Conservation (phyloP, 2,797 vertebrate species). For the Pantherophis vulpinus region DNA sequence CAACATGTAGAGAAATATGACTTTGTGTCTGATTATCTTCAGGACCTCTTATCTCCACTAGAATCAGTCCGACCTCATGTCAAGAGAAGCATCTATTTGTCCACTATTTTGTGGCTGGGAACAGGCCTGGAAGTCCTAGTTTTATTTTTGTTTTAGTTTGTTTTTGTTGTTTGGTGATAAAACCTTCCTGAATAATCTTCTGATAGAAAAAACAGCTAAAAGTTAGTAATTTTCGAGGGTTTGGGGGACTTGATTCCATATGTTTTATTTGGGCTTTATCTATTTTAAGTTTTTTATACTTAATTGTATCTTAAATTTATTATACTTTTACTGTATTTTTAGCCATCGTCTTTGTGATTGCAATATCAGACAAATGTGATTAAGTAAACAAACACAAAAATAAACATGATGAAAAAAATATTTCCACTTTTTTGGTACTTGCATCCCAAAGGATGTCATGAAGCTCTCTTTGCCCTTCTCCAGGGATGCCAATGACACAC, state of each 20-base stretch:
- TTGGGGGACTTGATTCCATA: background rate
- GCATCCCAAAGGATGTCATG: background rate
- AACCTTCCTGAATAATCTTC: background rate
- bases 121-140: background rate
- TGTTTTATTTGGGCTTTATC: background rate
- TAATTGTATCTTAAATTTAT: background rate
- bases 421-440: background rate
- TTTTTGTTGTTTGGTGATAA: background rate
- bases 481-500: background rate
- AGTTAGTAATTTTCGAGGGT: background rate
- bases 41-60: background rate
- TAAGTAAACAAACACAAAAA: background rate
- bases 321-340: background rate
- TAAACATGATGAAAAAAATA: background rate
- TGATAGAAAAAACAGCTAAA: background rate
- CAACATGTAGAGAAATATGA: background rate
- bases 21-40: background rate
- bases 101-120: background rate
- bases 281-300: background rate
- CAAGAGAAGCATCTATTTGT: background rate
- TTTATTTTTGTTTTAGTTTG: background rate
- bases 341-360: background rate
- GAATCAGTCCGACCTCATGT: background rate
- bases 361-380: background rate
- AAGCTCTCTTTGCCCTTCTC: background rate